Evolutionary conservation across 1,140 invertebrate species (phyloP).

Genomic region (Nixonia krombeini): DNA sequence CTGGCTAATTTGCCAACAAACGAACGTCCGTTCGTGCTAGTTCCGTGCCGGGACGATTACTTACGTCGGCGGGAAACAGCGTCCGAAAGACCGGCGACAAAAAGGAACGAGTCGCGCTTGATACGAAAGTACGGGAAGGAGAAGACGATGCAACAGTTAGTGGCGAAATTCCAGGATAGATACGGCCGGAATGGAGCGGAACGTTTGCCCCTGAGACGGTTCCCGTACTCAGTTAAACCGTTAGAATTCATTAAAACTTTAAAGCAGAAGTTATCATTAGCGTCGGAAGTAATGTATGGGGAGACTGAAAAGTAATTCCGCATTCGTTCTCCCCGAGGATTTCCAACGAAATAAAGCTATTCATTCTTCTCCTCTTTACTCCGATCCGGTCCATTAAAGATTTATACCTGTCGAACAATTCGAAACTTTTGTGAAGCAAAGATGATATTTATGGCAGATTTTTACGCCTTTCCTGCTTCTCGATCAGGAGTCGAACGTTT

Average conservation of each 20-base stretch:
- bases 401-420: too few relatives aligned
- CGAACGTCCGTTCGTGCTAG: too few relatives aligned
- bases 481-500: too few relatives aligned
- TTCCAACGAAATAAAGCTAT: not conserved
- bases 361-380: too few relatives aligned
- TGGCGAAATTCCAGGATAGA: conserved; percentile 11
- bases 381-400: too few relatives aligned
- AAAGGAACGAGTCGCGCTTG: not conserved
- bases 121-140: conserved; percentile 1
- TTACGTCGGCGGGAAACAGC: too few relatives aligned
- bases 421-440: too few relatives aligned
- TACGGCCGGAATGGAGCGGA: conserved; percentile 9
- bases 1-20: too few relatives aligned
- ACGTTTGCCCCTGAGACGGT: conserved; percentile 7
- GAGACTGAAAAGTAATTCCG: conserved; percentile 1
- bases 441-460: too few relatives aligned
- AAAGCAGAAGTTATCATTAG: conserved; percentile 18
- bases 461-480: too few relatives aligned
- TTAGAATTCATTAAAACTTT: conserved; percentile 26
- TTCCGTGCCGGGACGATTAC: too few relatives aligned
- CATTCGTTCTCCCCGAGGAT: not conserved
- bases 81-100: too few relatives aligned
- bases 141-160: conserved; percentile 17
- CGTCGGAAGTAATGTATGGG: conserved; percentile 7
- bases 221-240: conserved; percentile 13